A percentile compares a stretch with the other conserved stretches of the same genome.
These are phyloP conservation scores for Zaprionus ornatus DNA, from an alignment of 1,140 invertebrate species.

Conservation along the genomic window DNA sequence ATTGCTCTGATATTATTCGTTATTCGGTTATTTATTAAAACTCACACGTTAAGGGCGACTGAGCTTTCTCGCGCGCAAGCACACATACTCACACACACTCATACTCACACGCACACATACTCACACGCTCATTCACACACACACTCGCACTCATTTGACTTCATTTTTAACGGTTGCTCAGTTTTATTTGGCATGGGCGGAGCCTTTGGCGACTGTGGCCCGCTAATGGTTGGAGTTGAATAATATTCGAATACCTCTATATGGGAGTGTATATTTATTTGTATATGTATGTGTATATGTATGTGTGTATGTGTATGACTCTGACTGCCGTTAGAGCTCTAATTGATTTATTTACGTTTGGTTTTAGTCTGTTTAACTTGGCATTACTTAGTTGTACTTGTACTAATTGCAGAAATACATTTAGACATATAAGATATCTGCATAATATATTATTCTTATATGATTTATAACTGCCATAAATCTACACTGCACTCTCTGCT, in stretches of 20 bases:
- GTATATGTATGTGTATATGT: not conserved
- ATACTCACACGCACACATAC: slow-evolving; percentile 4
- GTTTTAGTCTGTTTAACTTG: not conserved
- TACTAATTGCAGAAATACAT: not conserved
- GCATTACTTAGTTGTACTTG: not conserved
- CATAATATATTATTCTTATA: not conserved
- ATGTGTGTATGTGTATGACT: slow-evolving; percentile 3
- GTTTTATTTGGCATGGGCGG: slow-evolving; percentile 69
- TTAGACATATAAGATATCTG: not conserved
- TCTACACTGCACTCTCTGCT: no score
- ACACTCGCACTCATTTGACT: slow-evolving; percentile 50
- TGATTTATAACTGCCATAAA: not conserved
- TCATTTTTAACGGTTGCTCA: slow-evolving; percentile 75
- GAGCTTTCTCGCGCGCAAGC: slow-evolving; percentile 42
- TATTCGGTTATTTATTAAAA: slow-evolving; percentile 73
- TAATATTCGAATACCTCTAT: not conserved
- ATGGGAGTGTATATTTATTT: not conserved
- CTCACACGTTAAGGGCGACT: slow-evolving; percentile 53
- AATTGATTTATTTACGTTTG: slow-evolving; percentile 13
- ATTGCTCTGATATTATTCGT: slow-evolving; percentile 81
- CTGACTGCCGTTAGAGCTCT: slow-evolving; percentile 10
- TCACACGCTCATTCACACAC: slow-evolving; percentile 12
- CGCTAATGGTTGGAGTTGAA: slow-evolving; percentile 52
- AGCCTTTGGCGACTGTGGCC: slow-evolving; percentile 32
- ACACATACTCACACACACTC: slow-evolving; percentile 18